phyloP scores from a whole-genome alignment of 2,888 invertebrate species.

The Polyommatus iphigenia region DNA sequence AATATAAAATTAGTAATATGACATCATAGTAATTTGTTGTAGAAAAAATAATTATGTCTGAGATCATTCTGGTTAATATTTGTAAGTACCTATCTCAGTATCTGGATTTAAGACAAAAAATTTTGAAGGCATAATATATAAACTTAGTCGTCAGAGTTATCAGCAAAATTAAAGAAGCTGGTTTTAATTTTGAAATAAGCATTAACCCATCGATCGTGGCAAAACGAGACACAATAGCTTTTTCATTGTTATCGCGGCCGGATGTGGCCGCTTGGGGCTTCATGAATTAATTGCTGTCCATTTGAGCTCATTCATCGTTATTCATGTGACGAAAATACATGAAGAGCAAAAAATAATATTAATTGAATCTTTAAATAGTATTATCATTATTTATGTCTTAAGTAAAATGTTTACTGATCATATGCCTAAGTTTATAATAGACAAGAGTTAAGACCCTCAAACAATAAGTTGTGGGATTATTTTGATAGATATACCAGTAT shows the following conservation, averaged over 20 bases:
- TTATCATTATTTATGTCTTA: neutral
- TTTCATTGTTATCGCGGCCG: too few relatives aligned
- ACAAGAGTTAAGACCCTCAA: too few relatives aligned
- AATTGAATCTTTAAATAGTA: neutral
- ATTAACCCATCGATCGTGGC: too few relatives aligned
- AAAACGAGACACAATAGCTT: too few relatives aligned
- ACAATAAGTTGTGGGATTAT: too few relatives aligned
- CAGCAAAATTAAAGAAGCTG: neutral
- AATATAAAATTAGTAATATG: neutral
- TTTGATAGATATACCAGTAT: neutral
- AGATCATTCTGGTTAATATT: neutral
- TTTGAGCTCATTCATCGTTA: neutral
- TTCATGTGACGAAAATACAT: neutral
- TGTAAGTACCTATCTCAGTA: neutral
- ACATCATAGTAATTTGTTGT: neutral
- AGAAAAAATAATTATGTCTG: neutral
- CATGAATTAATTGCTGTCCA: neutral
- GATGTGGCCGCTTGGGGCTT: too few relatives aligned
- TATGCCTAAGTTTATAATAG: neutral
- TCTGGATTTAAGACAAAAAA: neutral
- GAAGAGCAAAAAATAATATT: neutral
- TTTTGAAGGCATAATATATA: neutral
- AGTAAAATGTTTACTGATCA: neutral
- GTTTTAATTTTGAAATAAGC: conserved; percentile 7
- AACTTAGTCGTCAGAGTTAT: neutral